Evolutionary conservation across 2,888 invertebrate species (phyloP).

Genomic region (Osedax frankpressi): DNA sequence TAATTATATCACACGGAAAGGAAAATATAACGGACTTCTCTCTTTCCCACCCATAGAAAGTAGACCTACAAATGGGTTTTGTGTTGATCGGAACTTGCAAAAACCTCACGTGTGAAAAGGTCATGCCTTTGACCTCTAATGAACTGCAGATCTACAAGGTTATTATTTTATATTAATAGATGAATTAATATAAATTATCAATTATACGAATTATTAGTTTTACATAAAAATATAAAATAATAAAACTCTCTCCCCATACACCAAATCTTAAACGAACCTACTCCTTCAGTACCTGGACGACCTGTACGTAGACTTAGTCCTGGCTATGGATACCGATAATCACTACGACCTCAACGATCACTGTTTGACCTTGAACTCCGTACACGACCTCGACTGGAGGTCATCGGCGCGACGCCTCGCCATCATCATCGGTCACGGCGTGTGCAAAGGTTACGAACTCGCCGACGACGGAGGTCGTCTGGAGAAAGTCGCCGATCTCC

Average conservation of each 20-base stretch:
- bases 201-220: too few species aligned
- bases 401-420: neutral
- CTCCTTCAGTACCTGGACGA: neutral
- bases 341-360: neutral
- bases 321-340: neutral
- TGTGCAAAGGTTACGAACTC: too few species aligned
- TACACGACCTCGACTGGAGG: neutral
- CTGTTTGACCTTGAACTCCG: neutral
- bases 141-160: neutral
- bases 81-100: neutral
- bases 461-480: too few species aligned
- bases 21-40: too few species aligned
- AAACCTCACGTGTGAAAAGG: neutral
- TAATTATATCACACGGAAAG: too few species aligned
- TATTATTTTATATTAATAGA: neutral
- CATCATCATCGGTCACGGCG: neutral
- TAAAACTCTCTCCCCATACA: too few species aligned
- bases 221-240: too few species aligned
- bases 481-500: too few species aligned
- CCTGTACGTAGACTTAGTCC: neutral
- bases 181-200: neutral
- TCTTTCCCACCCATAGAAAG: too few species aligned
- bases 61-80: neutral
- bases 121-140: neutral
- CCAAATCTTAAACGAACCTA: too few species aligned